Evolutionary conservation across 2,113 vertebrate genomes (phyloP), one percentile per base, ranked within the genome.

Genomic region (Cheirogaleus medius): DNA sequence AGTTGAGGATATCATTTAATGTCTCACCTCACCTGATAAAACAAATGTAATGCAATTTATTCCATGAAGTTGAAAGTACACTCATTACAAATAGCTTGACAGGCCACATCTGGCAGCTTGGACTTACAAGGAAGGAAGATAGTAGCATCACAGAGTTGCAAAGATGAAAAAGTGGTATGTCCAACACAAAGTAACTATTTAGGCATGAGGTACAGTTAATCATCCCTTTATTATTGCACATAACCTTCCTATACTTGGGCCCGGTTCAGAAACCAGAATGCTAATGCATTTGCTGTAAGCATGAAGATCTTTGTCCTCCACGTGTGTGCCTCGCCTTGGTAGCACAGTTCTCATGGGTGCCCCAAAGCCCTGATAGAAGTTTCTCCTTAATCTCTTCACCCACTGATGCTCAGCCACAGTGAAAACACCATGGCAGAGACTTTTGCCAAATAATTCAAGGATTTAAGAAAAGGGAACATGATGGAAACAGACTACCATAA

Each of bases 241-340:
- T 9, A 85, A 44, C 49, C 32, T 7, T 92, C 47, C 42, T 56
- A 29, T 74, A 60, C 21, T 76, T 69, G n/a, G 56, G n/a, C 49
- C 86, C 74, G 5, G 17, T 66, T 97, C 71, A 89, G 85, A 88
- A 96, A 83, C 27, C 39, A 94, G 60, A 92, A 52, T 14, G 32
- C 23, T 54, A 87, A 88, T 32, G 14, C 44, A 56, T 88, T 49
- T 78, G 47, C 92, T 90, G 39, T 25, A 85, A 42, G 1, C 6
- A 1, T 78, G n/a, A 78, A 83, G 78, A 49, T 13, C 21, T 68
- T 85, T 47, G 15, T 37, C n/a, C 54, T 89, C 56, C 32, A 47
- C 32, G 2, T 14, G 23, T 78, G 18, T 42, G 13, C 32, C 77
- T 91, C 17, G 12, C 32, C 49, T 64, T 47, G 8, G 25, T 29